A percentile compares a stretch with the other conserved stretches of the same genome.
Conservation (phyloP, 1,140 invertebrate genomes). For the Stegodyphus dumicola region DNA sequence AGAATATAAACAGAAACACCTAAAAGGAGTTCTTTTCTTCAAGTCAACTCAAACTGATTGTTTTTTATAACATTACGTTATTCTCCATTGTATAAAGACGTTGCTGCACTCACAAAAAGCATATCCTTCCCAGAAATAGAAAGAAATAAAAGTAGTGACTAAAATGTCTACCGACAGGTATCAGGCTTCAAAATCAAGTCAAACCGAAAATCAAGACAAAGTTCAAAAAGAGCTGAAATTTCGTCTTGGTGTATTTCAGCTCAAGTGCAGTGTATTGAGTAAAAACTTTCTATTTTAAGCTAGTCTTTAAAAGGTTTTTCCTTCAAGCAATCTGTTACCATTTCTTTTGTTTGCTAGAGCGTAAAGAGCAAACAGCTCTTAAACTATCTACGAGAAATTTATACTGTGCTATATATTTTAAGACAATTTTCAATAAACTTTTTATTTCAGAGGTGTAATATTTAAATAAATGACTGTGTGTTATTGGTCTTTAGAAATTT, state of each 20-base stretch:
- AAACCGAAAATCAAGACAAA: constrained; percentile 38
- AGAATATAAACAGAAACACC: no score
- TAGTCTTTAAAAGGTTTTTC: constrained; percentile 41
- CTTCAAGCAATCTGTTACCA: constrained; percentile 27
- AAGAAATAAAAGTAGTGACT: background rate
- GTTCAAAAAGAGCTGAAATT: constrained; percentile 25
- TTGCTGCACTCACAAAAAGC: background rate
- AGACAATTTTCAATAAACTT: no score
- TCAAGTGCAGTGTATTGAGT: background rate
- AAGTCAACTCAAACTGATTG: no score
- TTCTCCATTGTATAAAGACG: no score
- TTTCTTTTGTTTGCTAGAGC: constrained; percentile 34
- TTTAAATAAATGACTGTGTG: no score
- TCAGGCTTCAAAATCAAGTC: constrained; percentile 19
- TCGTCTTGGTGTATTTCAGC: constrained; percentile 15
- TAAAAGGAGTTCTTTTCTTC: no score
- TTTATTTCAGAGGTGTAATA: no score
- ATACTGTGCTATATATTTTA: no score
- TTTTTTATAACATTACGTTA: no score
- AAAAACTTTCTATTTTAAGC: constrained; percentile 39
- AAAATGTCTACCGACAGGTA: constrained; percentile 17
- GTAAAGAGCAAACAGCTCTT: background rate
- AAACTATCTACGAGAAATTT: no score
- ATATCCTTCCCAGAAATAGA: background rate
- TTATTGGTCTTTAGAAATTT: no score